A percentile compares a stretch with the other conserved stretches of the same genome.
phyloP scores from a whole-genome alignment of 2,888 invertebrate genomes.

The Mythimna ferrago region DNA sequence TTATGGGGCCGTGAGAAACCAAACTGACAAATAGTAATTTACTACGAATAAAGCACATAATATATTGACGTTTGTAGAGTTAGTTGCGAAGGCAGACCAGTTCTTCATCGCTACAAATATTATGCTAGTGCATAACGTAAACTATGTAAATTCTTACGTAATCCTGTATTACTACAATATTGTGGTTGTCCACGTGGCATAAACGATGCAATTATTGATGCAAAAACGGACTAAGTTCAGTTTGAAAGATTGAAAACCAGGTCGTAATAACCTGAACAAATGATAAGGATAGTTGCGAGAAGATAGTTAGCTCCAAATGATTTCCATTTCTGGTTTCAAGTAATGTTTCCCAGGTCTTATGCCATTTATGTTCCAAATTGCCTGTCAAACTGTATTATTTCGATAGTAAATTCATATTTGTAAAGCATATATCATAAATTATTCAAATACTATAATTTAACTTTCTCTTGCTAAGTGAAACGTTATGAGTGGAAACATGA shows the following conservation, averaged over 20 bases:
- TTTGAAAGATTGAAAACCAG: constrained; percentile 22
- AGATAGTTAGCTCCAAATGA: constrained; percentile 16
- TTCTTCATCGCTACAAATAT: constrained; percentile 42
- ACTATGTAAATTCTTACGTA: constrained; percentile 49
- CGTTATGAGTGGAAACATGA: constrained; percentile 23
- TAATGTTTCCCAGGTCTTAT: constrained; percentile 13
- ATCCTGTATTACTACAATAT: constrained; percentile 30
- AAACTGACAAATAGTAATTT: constrained; percentile 44
- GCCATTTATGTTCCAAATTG: constrained; percentile 10
- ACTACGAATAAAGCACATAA: constrained; percentile 34
- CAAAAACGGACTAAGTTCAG: constrained; percentile 15
- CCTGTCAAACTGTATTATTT: constrained; percentile 20
- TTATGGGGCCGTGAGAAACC: constrained; percentile 36
- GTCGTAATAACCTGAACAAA: constrained; percentile 26
- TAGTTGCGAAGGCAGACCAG: constrained; percentile 45
- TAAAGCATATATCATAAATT: constrained; percentile 26
- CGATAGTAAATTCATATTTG: constrained; percentile 22
- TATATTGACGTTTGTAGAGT: constrained; percentile 31
- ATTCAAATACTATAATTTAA: constrained; percentile 33
- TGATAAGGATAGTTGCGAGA: constrained; percentile 15
- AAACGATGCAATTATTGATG: constrained; percentile 38
- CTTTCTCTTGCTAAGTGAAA: constrained; percentile 45
- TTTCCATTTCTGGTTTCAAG: constrained; percentile 31
- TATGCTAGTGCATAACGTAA: constrained; percentile 28
- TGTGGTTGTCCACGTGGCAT: constrained; percentile 50